Evolutionary conservation across 2,888 invertebrate genomes (phyloP).

Genomic region (Dione juno): DNA sequence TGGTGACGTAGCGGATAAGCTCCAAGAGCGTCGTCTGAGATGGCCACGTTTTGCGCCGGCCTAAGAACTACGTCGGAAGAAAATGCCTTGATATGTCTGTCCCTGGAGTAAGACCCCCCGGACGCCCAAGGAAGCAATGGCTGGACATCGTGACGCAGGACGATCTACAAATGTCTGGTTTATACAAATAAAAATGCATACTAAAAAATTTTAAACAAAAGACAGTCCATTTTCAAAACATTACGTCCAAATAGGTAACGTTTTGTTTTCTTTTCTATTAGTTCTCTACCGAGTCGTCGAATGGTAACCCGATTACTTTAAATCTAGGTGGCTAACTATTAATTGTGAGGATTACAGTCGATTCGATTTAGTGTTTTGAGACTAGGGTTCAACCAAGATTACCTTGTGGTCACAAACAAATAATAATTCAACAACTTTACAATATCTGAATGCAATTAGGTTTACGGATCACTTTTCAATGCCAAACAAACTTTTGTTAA

Average conservation of each 20-base stretch:
- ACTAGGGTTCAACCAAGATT: constrained; percentile 34
- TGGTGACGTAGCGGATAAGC: too few species aligned
- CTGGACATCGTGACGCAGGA: too few species aligned
- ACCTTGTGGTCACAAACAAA: not conserved
- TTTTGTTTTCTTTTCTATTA: not conserved
- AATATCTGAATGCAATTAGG: not conserved
- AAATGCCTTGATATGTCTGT: too few species aligned
- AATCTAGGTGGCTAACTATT: constrained; percentile 39
- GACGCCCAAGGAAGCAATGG: too few species aligned
- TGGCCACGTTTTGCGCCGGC: too few species aligned
- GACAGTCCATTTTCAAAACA: not conserved
- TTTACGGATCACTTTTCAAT: not conserved
- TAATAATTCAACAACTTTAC: not conserved
- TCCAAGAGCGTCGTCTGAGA: too few species aligned
- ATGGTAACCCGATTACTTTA: constrained; percentile 38
- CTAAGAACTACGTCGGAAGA: too few species aligned
- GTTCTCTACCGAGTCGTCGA: not conserved
- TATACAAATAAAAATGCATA: not conserved
- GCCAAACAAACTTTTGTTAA: not conserved
- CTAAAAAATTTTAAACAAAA: not conserved
- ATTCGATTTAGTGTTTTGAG: constrained; percentile 43
- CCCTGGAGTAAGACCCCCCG: too few species aligned
- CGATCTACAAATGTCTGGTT: too few species aligned
- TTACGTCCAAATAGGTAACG: not conserved
- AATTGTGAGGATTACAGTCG: constrained; percentile 40